Base-by-base conservation (phyloP, 2,888 invertebrate species). In the Tipula confusa region DNA sequence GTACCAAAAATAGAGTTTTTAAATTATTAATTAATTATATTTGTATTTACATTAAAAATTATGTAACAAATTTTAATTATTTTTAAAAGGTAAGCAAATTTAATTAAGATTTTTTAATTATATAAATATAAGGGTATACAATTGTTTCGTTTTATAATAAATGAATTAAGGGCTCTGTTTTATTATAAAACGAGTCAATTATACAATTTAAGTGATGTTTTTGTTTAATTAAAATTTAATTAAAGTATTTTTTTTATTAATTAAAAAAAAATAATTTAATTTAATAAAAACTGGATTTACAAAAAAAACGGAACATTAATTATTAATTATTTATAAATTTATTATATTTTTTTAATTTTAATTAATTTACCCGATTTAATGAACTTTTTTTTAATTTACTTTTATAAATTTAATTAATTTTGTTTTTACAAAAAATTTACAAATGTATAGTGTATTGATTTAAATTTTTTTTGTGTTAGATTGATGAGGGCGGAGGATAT, bases 151-250 rank as follows among this genome's bases (percentile, higher is more conserved):
- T 64, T 64, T 64, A 64, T 64, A 64, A 64, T 64, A 64, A 64
- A 64, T 64, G 64, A 64, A 64, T 64, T 64, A 24, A 64, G 64
- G 64, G 64, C 64, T 64, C 64, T 64, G 64, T 18, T 64, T 64
- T 64, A 64, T 64, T 64, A 64, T 64, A 64, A 64, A 64, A 64
- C 24, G 64, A 64, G 64, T 64, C 64, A 64, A 64, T 64, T 64
- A 24, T 64, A 24, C n/a, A n/a, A n/a, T n/a, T n/a, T n/a, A n/a
- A n/a, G n/a, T n/a, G n/a, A n/a, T n/a, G 3, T 64, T 43, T 36
- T 43, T 43, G 9, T 64, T 15, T 24, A 24, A 64, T 64, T 64
- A 64, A 64, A 64, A 24, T 24, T 24, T 13, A 64, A 11, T 9
- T 24, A 64, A 64, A 64, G 24, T 64, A 24, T 64, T 64, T 64